Evolutionary conservation across 2,113 vertebrate genomes (phyloP).

Genomic region (Ardeotis arabs): DNA sequence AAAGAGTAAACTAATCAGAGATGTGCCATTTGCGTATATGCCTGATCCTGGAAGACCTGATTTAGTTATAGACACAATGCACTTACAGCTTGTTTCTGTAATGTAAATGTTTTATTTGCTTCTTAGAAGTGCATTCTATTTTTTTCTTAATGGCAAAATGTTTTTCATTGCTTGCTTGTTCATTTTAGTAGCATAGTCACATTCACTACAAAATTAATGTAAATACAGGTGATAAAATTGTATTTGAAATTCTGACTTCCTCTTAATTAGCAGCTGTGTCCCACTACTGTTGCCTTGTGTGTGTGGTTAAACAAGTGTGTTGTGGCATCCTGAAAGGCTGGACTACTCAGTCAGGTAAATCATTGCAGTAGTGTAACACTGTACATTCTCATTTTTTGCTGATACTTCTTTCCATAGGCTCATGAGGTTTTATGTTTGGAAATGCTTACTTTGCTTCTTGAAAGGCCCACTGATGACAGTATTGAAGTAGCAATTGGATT

Average conservation of each 20-base stretch:
- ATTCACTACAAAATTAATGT: background rate
- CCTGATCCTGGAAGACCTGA: background rate
- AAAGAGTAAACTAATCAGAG: background rate
- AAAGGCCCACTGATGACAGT: constrained; percentile 96
- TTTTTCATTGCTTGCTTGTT: background rate
- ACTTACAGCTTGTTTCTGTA: background rate
- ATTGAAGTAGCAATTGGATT: constrained; percentile 97
- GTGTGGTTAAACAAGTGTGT: background rate
- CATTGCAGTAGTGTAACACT: background rate
- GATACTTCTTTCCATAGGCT: constrained; percentile 75
- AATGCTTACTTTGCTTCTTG: constrained; percentile 96
- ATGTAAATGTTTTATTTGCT: background rate
- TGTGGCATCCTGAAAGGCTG: background rate
- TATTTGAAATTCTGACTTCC: background rate
- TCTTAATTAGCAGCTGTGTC: background rate
- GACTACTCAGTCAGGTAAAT: background rate
- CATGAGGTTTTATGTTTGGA: constrained; percentile 97
- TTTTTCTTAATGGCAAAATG: background rate
- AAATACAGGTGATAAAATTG: background rate
- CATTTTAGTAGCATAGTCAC: background rate
- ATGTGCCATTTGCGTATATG: background rate
- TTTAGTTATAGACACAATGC: background rate
- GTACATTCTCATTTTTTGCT: background rate
- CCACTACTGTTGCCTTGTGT: background rate
- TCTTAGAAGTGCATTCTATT: background rate